phyloP scores from a whole-genome alignment of 2,888 invertebrate genomes.

The Neoaliturus tenellus region DNA sequence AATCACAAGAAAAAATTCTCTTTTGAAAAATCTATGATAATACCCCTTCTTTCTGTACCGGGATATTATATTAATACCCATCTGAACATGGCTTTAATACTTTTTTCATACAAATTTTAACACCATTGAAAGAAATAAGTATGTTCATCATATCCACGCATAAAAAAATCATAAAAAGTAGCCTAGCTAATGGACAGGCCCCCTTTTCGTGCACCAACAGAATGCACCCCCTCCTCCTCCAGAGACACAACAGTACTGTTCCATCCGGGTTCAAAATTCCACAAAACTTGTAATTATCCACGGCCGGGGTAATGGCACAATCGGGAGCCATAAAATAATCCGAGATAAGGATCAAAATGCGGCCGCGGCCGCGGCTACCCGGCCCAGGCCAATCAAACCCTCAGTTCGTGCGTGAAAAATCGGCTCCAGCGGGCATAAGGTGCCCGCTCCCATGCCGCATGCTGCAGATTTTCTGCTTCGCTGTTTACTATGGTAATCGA shows the following conservation, averaged over 20 bases:
- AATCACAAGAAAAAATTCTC: no score
- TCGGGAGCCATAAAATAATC: slow-evolving; percentile 47
- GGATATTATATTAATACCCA: no score
- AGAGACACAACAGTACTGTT: slow-evolving; percentile 9
- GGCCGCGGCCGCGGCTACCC: slow-evolving; percentile 29
- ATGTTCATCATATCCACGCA: no score
- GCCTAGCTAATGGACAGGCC: no score
- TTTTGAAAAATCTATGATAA: no score
- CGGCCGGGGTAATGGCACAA: slow-evolving; percentile 30
- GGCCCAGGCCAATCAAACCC: slow-evolving; percentile 40
- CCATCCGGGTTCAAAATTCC: slow-evolving; percentile 26
- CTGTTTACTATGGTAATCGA: slow-evolving; percentile 11
- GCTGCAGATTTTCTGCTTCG: slow-evolving; percentile 6
- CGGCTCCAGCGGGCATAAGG: slow-evolving; percentile 25
- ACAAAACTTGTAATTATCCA: slow-evolving; percentile 8
- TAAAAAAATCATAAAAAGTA: no score
- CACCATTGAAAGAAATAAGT: no score
- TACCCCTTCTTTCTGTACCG: no score
- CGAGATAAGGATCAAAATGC: slow-evolving; percentile 48
- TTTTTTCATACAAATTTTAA: no score
- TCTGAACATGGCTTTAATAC: no score
- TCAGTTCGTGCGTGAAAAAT: slow-evolving; percentile 52
- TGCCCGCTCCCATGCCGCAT: neutral
- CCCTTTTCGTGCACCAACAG: no score
- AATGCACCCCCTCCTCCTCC: no score